These are phyloP conservation scores for Andricus curvator DNA, from an alignment of 2,888 invertebrate genomes.

Conservation along the genomic window DNA sequence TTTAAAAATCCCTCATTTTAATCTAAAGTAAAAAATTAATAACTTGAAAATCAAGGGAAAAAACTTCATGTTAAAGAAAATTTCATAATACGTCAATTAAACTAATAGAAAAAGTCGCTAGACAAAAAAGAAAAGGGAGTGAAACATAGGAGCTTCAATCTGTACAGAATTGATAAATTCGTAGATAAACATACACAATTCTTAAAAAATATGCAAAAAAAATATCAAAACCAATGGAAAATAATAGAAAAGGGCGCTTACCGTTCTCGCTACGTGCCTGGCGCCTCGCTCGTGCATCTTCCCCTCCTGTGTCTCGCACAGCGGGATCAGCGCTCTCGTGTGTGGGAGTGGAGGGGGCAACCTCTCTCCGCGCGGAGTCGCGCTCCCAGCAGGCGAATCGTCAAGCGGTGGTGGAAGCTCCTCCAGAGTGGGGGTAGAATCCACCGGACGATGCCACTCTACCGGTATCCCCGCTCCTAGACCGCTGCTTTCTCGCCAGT, in stretches of 20 bases:
- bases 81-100: too few species aligned
- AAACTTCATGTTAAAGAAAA: too few species aligned
- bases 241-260: neutral
- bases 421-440: conserved; percentile 50
- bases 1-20: too few species aligned
- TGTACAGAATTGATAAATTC: too few species aligned
- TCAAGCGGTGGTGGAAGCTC: neutral
- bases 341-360: neutral
- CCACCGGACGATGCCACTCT: conserved; percentile 63
- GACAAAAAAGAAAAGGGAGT: too few species aligned
- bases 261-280: conserved; percentile 24
- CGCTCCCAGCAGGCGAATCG: neutral
- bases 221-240: too few species aligned
- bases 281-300: conserved; percentile 34
- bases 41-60: too few species aligned
- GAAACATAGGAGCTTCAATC: too few species aligned
- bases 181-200: too few species aligned
- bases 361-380: neutral
- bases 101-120: too few species aligned
- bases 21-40: too few species aligned
- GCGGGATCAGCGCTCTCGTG: conserved; percentile 21
- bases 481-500: conserved; percentile 62
- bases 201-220: too few species aligned
- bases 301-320: neutral
- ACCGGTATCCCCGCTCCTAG: conserved; percentile 64